Conservation (phyloP, 1,140 invertebrate species). For the Drosophila pandora region DNA sequence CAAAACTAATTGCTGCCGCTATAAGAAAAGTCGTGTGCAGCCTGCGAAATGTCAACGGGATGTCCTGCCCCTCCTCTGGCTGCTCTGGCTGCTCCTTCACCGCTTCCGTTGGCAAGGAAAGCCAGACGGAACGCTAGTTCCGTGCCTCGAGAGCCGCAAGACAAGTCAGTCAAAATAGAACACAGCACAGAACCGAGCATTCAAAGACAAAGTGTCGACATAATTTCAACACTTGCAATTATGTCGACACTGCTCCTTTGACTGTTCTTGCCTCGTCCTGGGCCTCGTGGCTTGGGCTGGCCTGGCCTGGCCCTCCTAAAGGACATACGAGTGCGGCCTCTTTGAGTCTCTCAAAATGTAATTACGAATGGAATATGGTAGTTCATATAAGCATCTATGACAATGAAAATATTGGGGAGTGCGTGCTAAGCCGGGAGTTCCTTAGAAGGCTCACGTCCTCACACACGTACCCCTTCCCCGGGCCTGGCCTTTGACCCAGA, state of each 20-base stretch:
- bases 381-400: constrained; percentile 76
- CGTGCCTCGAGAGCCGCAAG: constrained; percentile 43
- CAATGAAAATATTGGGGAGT: constrained; percentile 66
- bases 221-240: constrained; percentile 62
- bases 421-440: constrained; percentile 46
- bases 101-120: background rate
- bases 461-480: constrained; percentile 11
- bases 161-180: constrained; percentile 11
- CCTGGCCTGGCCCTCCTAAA: too few species aligned
- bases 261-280: background rate
- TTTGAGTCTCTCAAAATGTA: constrained; percentile 76
- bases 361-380: constrained; percentile 61
- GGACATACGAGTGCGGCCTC: constrained; percentile 41
- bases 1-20: constrained; percentile 69
- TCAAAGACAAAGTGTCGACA: constrained; percentile 37
- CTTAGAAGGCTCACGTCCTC: constrained; percentile 33
- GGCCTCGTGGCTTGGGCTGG: background rate
- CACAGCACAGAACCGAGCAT: constrained; percentile 2
- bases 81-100: background rate
- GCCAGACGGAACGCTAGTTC: constrained; percentile 1
- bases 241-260: background rate
- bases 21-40: constrained; percentile 52
- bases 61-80: constrained; percentile 37
- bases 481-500: constrained; percentile 74
- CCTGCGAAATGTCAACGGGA: constrained; percentile 71